Evolutionary conservation across 2,888 invertebrate species (phyloP), one percentile per base, ranked within the genome.

Genomic region (Odontocolon sp.): DNA sequence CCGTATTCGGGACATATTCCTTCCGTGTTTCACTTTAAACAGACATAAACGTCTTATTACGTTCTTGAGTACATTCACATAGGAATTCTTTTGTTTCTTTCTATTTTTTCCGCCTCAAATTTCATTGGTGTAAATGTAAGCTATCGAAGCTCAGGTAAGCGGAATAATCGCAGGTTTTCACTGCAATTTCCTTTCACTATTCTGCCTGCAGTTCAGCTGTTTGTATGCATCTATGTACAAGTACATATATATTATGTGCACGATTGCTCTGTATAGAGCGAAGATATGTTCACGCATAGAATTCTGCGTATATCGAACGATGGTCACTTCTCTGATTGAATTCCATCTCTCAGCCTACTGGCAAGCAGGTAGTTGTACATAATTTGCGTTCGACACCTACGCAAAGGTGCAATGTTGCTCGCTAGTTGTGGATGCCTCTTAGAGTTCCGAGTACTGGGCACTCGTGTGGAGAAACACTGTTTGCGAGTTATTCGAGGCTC

Each of bases 91-190:
- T 52, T 47, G 26, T 38, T 2, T 28, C 3, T 61, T 31, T 57
- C 36, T 54, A 8, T 3, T 18, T 31, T 36, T 21, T 11, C 45
- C 1, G n/a, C 21, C 6, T 14, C 11, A n/a, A 23, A 1, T 31
- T 14, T 14, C 11, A 45, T 56, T 50, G 23, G 52, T 40, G 54
- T 28, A 40, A 59, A 45, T 40, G 54, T 28, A 40, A 59, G 36
- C 21, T 3, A 45, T 64, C 31, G 40, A 14, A 23, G 14, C 33
- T 36, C 5, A 6, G 33, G 11, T 45, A 61, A 14, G 36, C 64
- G n/a, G 26, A 59, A 66, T 70, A 76, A 76, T 67, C 16, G 45
- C 40, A 31, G 59, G 74, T 72, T 77, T 76, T 76, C 76, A 76
- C 66, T 59, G 45, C 26, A 18, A 38, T 56, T 76, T 67, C 67